Evolutionary conservation across 2,888 invertebrate species (phyloP), one percentile per base, ranked within the genome.

Genomic region (Melieria picta): DNA sequence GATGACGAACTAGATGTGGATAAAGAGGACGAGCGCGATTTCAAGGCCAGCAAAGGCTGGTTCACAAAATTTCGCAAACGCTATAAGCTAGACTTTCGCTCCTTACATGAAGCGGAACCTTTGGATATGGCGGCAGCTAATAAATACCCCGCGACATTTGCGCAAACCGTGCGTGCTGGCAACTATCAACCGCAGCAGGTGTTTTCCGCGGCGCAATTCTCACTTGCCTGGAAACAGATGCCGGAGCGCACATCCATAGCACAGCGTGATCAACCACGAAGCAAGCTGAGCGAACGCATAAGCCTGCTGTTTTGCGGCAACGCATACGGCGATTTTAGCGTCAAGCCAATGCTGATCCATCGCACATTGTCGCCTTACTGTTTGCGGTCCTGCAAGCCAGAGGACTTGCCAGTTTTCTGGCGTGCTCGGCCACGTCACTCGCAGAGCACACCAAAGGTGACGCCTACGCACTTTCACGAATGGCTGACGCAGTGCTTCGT

Each of bases 401-500:
- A 11, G 4, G 68, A 72, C 4, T 52, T 65, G 30, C 72, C 68
- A 0, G 65, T 72, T 7, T 72, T 68, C 50, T 72, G 60, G 68
- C 64, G 68, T 9, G 58, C 57, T 4, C 30, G 64, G 10, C n/a
- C 30, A 45, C 55, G 60, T 13, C 4, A 30, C 5, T 56, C 63
- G 1, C 63, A 60, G 5, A 11, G 64, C 13, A 46, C 16, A 4
- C 68, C 68, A 7, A 47, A 61, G 46, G 61, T 65, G 16, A 65
- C 64, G 10, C 48, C 64, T 1, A 60, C 58, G 4, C 56, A 55
- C 48, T 69, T 72, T 42, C 64, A 64, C 30, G 72, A 72, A 55
- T 72, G 72, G 72, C 60, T 72, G 42, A 64, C 56, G 10, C 52
- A 61, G n/a, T 72, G 72, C 43, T 72, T 72, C 42, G 61, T 64